These are phyloP conservation scores for Rallus limicola DNA, from an alignment of 2,113 vertebrate genomes.

Conservation along the genomic window DNA sequence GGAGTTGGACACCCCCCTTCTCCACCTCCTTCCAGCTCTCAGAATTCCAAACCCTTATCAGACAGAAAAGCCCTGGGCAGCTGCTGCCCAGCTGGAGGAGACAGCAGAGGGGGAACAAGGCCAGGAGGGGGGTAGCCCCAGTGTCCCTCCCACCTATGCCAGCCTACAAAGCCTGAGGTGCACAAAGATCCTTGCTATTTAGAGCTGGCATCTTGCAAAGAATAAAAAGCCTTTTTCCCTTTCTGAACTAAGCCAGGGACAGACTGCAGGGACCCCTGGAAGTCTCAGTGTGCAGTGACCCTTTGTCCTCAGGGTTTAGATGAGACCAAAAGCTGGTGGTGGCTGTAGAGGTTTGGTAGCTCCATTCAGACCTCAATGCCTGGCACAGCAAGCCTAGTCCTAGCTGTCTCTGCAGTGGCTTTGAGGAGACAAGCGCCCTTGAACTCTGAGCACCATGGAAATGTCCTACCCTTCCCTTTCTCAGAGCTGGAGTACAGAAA, in stretches of 20 bases:
- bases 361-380: neutral
- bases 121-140: neutral
- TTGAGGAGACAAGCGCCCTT: neutral
- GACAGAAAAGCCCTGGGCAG: fast-evolving
- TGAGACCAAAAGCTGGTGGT: neutral
- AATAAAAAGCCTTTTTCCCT: neutral
- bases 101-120: neutral
- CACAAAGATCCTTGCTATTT: neutral
- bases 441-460: neutral
- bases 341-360: neutral
- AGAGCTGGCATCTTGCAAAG: neutral
- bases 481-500: neutral
- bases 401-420: neutral
- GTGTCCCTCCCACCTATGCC: neutral
- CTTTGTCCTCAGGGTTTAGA: neutral
- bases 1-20: neutral
- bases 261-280: neutral
- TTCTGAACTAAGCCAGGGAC: neutral
- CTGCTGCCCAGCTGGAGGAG: fast-evolving
- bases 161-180: neutral
- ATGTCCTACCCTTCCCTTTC: neutral
- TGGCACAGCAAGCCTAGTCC: neutral
- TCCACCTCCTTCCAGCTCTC: neutral
- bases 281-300: neutral
- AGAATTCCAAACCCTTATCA: neutral